A percentile compares a stretch with the other conserved stretches of the same genome.
Evolutionary conservation across 1,140 invertebrate genomes (phyloP).

Genomic region (Meloidogyne hapla): DNA sequence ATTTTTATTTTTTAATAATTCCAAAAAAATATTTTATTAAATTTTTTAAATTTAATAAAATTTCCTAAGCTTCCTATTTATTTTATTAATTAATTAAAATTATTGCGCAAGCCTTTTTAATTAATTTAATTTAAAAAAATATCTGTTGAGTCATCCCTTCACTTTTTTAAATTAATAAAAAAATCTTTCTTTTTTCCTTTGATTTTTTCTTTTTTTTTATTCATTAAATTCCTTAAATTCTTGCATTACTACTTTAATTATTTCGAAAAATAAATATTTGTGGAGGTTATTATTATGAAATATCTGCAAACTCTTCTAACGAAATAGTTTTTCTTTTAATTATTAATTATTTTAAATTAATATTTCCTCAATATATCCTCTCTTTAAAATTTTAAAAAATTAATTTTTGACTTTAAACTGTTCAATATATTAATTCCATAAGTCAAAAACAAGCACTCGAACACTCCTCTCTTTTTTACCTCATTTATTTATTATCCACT

Average conservation of each 20-base stretch:
- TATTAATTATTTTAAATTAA: too few relatives aligned
- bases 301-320: too few relatives aligned
- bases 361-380: too few relatives aligned
- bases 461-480: too few relatives aligned
- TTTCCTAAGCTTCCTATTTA: too few relatives aligned
- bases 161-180: not conserved
- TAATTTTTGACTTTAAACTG: too few relatives aligned
- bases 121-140: not conserved
- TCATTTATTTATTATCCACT: too few relatives aligned
- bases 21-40: not conserved
- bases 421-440: too few relatives aligned
- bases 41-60: not conserved
- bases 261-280: not conserved
- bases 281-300: not conserved
- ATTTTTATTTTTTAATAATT: not conserved
- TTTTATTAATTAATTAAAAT: too few relatives aligned
- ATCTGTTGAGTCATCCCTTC: not conserved
- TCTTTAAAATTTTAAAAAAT: too few relatives aligned
- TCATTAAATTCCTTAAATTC: not conserved
- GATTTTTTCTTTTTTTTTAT: not conserved
- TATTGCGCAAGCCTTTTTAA: not conserved
- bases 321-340: too few relatives aligned
- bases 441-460: too few relatives aligned
- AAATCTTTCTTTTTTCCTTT: not conserved
- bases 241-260: not conserved